Evolutionary conservation across 1,140 invertebrate species (phyloP), one percentile per base, ranked within the genome.

Genomic region (Drosophila tani): DNA sequence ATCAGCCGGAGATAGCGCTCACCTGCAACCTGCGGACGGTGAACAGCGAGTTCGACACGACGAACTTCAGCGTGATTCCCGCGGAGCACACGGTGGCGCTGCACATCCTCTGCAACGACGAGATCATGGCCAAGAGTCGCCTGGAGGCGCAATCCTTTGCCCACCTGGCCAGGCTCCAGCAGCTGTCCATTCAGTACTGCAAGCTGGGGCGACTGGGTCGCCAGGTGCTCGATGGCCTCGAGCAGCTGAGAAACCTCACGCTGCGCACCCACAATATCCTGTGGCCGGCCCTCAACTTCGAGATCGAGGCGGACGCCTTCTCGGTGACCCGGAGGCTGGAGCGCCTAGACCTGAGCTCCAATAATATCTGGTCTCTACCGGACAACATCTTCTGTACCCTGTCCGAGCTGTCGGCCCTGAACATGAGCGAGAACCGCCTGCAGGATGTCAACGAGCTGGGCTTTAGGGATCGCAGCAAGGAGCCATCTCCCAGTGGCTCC

Each of bases 331-430:
- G 95, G 67, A 95, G 96, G 86, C 93, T 97, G 82, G 96, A 97
- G 93, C 95, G 96, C 71, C 94, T 98, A 56, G 97, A 98, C 93
- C 93, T 99, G 35, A 97, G 97, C 82, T 95, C 95, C 79, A 98
- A 98, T 92, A 97, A 97, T 91, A 96, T 98, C 75, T 97, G 96
- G 95, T 96, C 96, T 17, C 95, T 98, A 86, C 97, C 97, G 2
- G 96, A 96, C 77, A 96, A 96, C 67, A 93, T 97, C 17, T 98
- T 98, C 91, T 98, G 97, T 91, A 95, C 96, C 0, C 92, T 98
- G 58, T 95, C 95, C 2, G 97, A 96, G 82, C 93, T 98, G 65
- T 95, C 97, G 32, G 94, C 94, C 55, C 93, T 97, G 55, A 97
- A 97, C 87, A 95, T 97, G 45, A 97, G 97, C 46, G 95, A 95